phyloP scores from a whole-genome alignment of 2,888 invertebrate genomes.

The Epistrophella euchroma region DNA sequence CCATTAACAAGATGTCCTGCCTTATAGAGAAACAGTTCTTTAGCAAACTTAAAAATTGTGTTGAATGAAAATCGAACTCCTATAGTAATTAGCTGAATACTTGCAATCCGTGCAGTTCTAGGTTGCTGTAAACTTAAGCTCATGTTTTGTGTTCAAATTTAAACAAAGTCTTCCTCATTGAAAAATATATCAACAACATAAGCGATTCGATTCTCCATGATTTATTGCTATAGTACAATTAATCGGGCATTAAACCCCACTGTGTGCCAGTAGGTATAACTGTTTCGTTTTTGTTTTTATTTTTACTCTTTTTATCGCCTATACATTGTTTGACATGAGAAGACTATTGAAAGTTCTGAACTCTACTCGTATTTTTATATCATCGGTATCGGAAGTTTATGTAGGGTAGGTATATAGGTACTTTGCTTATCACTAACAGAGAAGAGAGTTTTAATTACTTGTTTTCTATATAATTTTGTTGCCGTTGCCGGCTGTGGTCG shows the following conservation, averaged over 20 bases:
- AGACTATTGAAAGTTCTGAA: conserved; percentile 33
- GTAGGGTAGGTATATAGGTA: neutral
- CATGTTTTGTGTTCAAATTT: no score
- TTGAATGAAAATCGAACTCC: no score
- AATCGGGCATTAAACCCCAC: neutral
- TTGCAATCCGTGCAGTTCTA: no score
- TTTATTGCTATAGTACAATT: neutral
- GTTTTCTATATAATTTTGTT: conserved; percentile 18
- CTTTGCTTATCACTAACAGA: conserved; percentile 29
- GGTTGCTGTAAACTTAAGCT: no score
- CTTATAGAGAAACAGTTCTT: no score
- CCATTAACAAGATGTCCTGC: no score
- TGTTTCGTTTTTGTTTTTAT: neutral
- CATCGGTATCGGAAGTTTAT: neutral
- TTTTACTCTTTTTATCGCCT: conserved; percentile 8
- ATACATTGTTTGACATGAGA: conserved; percentile 17
- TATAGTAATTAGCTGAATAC: no score
- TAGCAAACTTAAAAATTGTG: no score
- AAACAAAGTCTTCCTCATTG: no score
- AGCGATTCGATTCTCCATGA: neutral
- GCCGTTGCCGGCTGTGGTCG: neutral
- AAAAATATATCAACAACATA: no score
- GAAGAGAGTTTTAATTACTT: conserved; percentile 37
- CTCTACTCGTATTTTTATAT: neutral
- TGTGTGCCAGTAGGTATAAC: neutral